Evolutionary conservation across 2,797 vertebrate species (phyloP).

Genomic region (Sebastes dallii): DNA sequence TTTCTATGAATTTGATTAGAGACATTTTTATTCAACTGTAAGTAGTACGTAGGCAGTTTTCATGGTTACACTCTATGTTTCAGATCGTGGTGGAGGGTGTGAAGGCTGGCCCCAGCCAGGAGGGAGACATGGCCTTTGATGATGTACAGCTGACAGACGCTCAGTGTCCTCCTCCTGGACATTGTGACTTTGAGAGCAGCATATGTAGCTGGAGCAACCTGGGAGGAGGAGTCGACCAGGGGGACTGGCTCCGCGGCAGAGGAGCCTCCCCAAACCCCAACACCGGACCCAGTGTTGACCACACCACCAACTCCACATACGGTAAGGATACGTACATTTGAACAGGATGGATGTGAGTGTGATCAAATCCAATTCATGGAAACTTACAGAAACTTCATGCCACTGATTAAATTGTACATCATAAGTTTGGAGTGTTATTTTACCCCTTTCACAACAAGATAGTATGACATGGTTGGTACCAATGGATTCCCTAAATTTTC

Average conservation of each 20-base stretch:
- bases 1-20: too few relatives aligned
- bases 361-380: background rate
- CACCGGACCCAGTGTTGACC: slow-evolving; percentile 77
- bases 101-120: slow-evolving; percentile 55
- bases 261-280: slow-evolving; percentile 64
- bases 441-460: too few relatives aligned
- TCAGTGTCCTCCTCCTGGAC: slow-evolving; percentile 66
- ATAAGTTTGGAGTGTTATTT: background rate
- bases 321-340: slow-evolving; percentile 2
- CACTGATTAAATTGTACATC: background rate
- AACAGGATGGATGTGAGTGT: background rate
- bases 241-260: slow-evolving; percentile 78
- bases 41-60: background rate
- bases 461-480: too few relatives aligned
- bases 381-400: background rate
- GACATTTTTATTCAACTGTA: too few relatives aligned
- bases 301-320: slow-evolving; percentile 76
- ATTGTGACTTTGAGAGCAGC: slow-evolving; percentile 81
- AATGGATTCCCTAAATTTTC: too few relatives aligned
- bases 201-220: slow-evolving; percentile 81
- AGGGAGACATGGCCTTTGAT: slow-evolving; percentile 81
- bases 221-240: slow-evolving; percentile 61
- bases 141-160: slow-evolving; percentile 71
- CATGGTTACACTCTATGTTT: background rate
- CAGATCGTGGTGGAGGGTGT: slow-evolving; percentile 82